Base-by-base conservation (phyloP, 2,797 vertebrate genomes). In the Anomalospiza imberbis region DNA sequence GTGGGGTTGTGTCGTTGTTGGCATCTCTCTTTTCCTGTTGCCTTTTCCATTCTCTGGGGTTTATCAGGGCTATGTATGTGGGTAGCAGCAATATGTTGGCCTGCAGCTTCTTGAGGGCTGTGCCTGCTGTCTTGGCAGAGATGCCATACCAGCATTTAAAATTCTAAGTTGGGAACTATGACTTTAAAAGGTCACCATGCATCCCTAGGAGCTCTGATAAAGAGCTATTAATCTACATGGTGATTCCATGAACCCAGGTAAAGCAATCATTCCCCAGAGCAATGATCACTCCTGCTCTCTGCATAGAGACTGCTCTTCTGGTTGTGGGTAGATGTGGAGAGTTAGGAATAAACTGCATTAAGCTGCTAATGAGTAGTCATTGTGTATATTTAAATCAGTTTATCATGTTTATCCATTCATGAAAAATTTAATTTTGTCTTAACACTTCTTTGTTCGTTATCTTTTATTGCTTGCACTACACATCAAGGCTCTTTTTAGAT, bases 141-240 rank as follows among this genome's bases (percentile, higher is more conserved):
- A 53, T 85, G 66, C 40, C 48, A 19, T 12, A 28, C 24, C 12
- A 29, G 42, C 47, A 28, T 91, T 85, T 63, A 58, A 65, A 87
- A 36, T 21, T 29, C 3, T 12, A 17, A 28, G 19, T 19, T 58
- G 38, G 42, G 31, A 93, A 17, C 31, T 67, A 5, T 20, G 60
- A 60, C 80, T 91, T 81, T 83, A 65, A 93, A 47, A 77, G 73
- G 86, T 96, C 73, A 72, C 63, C 36, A 26, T 92, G 17, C 91
- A 28, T 86, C 72, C 36, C 78, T 88, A 92, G 88, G 42, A 60
- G 58, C n/a, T 61, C 66, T 91, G 45, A 15, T 87, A 82, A 95
- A 89, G 73, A 92, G 86, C 82, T 72, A 1, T n/a, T 92, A 66
- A 93, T 89, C 51, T 75, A 13, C 44, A 13, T 6, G 21, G 29